Percentiles rank a stretch among this genome's conserved stretches.
Evolutionary conservation across 2,113 vertebrate genomes (phyloP).

Genomic region (Neoarius graeffei): DNA sequence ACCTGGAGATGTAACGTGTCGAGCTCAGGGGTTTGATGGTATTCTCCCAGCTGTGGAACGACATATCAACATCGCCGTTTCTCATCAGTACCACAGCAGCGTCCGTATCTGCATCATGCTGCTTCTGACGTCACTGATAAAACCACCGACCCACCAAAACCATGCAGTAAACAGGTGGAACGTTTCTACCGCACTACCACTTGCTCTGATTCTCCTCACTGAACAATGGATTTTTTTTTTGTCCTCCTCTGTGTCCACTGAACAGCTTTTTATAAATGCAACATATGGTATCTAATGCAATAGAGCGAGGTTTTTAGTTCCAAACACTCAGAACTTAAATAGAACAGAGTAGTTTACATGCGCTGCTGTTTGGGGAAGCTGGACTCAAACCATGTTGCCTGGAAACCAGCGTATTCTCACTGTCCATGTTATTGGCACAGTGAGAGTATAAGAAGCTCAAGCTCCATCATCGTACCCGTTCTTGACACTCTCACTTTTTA

Average conservation of each 20-base stretch:
- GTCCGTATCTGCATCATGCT: not conserved
- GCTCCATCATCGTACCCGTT: not conserved
- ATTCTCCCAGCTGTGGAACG: not conserved
- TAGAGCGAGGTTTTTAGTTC: constrained; percentile 5
- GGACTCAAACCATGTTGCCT: constrained; percentile 31
- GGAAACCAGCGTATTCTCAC: constrained; percentile 25
- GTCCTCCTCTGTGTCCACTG: not conserved
- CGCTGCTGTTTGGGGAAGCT: not conserved
- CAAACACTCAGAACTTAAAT: constrained; percentile 19
- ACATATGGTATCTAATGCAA: constrained; percentile 14
- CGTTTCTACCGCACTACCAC: not conserved
- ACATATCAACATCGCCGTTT: not conserved
- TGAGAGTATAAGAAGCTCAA: not conserved
- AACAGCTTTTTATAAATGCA: constrained; percentile 1
- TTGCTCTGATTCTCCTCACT: not conserved
- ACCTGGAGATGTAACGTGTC: not conserved
- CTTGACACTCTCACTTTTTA: not conserved
- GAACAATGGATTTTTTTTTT: constrained; percentile 14
- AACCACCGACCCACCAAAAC: not conserved
- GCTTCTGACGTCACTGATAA: not conserved
- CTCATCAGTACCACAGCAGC: not conserved
- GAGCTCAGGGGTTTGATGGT: not conserved
- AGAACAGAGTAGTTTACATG: not conserved
- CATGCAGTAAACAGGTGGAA: not conserved
- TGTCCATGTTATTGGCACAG: constrained; percentile 6